Conservation (phyloP, 2,888 invertebrate species). For the Tenthredo mesomela region DNA sequence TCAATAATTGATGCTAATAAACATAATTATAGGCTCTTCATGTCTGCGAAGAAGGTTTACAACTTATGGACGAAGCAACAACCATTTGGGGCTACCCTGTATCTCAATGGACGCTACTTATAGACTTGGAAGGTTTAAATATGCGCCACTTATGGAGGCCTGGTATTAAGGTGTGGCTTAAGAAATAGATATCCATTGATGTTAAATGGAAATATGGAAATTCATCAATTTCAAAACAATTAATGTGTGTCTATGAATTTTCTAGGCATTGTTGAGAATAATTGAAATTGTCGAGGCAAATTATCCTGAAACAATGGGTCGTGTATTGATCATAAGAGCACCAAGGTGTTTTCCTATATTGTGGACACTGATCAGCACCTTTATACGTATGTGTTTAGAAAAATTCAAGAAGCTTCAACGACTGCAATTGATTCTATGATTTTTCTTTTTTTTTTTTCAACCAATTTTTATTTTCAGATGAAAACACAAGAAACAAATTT, state of each 20-base stretch:
- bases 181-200: background rate
- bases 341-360: slow-evolving; percentile 96
- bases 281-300: slow-evolving; percentile 95
- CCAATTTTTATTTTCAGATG: slow-evolving; percentile 82
- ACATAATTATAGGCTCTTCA: slow-evolving; percentile 84
- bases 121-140: slow-evolving; percentile 96
- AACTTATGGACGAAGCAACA: slow-evolving; percentile 92
- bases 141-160: slow-evolving; percentile 98
- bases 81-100: slow-evolving; percentile 89
- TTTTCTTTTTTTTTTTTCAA: background rate
- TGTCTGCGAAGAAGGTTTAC: slow-evolving; percentile 95
- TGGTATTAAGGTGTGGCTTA: slow-evolving; percentile 84
- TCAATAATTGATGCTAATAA: slow-evolving; percentile 19
- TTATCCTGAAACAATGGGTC: slow-evolving; percentile 97
- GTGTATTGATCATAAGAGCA: slow-evolving; percentile 93
- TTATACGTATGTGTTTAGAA: slow-evolving; percentile 84
- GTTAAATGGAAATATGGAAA: background rate
- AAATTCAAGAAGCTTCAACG: background rate
- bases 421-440: background rate
- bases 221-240: background rate
- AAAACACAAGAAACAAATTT: slow-evolving; percentile 95
- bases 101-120: slow-evolving; percentile 93
- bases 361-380: slow-evolving; percentile 97
- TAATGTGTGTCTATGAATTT: slow-evolving; percentile 16
- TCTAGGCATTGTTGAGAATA: slow-evolving; percentile 82